A percentile compares a stretch with the other conserved stretches of the same genome.
Conservation (phyloP, 2,888 invertebrate species). For the Dasypolia templi region DNA sequence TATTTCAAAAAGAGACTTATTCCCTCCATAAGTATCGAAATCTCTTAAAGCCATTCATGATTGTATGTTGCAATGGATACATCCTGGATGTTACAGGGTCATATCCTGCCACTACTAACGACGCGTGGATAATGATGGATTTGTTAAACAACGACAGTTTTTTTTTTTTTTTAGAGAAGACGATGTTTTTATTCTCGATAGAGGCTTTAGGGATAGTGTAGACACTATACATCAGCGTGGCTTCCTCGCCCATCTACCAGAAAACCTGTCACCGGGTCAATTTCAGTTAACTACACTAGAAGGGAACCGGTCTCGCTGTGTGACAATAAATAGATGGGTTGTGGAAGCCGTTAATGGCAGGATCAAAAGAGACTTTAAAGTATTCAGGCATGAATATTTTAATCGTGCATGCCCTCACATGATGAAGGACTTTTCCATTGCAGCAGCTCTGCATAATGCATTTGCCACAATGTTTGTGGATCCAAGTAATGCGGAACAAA, state of each 20-base stretch:
- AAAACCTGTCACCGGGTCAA: conserved; percentile 23
- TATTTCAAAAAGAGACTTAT: conserved; percentile 17
- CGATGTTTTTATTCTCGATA: conserved; percentile 14
- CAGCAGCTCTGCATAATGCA: conserved; percentile 34
- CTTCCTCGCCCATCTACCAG: conserved; percentile 35
- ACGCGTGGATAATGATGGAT: conserved; percentile 16
- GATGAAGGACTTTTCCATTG: conserved; percentile 30
- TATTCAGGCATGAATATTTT: conserved; percentile 37
- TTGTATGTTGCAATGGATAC: conserved; percentile 30
- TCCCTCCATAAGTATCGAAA: conserved; percentile 19
- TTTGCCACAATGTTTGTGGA: conserved; percentile 34
- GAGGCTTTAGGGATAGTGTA: conserved; percentile 19
- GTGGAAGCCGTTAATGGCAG: conserved; percentile 33
- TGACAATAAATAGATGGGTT: conserved; percentile 34
- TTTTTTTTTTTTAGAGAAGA: conserved; percentile 22
- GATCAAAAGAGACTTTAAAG: conserved; percentile 34
- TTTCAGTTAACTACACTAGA: conserved; percentile 8
- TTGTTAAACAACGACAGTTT: conserved; percentile 26
- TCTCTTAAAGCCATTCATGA: conserved; percentile 20
- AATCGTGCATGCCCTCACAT: conserved; percentile 29
- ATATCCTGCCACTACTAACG: conserved; percentile 38
- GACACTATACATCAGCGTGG: conserved; percentile 28
- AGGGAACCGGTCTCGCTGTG: conserved; percentile 24
- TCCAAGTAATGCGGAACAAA: conserved; percentile 27
- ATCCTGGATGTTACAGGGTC: conserved; percentile 26